Evolutionary conservation across 2,113 vertebrate species (phyloP).

Genomic region (Anseranas semipalmata): DNA sequence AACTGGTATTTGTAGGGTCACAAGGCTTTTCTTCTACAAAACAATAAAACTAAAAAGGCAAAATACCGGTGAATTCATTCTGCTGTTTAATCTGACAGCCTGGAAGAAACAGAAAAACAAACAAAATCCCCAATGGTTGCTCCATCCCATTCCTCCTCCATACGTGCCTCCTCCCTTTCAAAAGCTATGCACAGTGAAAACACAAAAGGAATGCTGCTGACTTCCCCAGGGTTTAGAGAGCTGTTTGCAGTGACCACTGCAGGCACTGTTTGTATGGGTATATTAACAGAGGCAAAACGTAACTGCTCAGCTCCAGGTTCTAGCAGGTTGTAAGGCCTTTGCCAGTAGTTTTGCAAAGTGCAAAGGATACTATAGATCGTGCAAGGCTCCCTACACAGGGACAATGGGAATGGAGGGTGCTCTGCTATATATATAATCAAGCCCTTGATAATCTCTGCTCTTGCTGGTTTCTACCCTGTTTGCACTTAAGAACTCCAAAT

Average conservation of each 20-base stretch:
- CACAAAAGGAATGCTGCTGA: not conserved
- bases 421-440: not conserved
- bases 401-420: not conserved
- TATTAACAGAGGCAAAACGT: not conserved
- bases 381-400: accelerated
- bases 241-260: not conserved
- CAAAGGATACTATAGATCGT: not conserved
- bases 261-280: not conserved
- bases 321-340: not conserved
- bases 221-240: not conserved
- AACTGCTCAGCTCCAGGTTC: not conserved
- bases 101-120: constrained; percentile 7
- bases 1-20: not conserved
- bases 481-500: not conserved
- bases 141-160: not conserved
- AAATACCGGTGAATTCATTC: not conserved
- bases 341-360: not conserved
- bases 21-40: not conserved
- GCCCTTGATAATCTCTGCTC: not conserved
- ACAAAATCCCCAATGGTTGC: not conserved
- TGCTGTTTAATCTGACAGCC: not conserved
- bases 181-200: not conserved
- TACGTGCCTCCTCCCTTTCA: not conserved
- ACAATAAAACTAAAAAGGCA: not conserved
- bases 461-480: not conserved